Evolutionary conservation across 2,888 invertebrate genomes (phyloP).

Genomic region (Mesochorus sp.): DNA sequence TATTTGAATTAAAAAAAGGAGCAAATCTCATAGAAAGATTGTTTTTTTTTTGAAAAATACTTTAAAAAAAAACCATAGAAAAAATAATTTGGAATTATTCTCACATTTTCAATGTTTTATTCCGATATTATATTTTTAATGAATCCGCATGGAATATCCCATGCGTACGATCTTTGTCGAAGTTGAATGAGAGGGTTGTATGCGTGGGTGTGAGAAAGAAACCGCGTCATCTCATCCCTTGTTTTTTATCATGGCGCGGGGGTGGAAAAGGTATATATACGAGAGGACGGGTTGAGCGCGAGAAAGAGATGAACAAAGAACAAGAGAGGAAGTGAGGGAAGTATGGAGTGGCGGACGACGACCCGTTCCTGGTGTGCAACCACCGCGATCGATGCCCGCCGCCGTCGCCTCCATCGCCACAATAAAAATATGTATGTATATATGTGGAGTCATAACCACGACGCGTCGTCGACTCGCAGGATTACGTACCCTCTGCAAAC

Average conservation of each 20-base stretch:
- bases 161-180: slow-evolving; percentile 29
- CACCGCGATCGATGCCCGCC: slow-evolving; percentile 68
- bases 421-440: too few relatives aligned
- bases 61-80: too few relatives aligned
- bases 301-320: slow-evolving; percentile 36
- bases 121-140: too few relatives aligned
- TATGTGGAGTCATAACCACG: slow-evolving; percentile 25
- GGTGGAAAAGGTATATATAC: slow-evolving; percentile 13
- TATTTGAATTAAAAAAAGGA: too few relatives aligned
- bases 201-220: slow-evolving; percentile 39
- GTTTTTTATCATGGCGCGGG: neutral
- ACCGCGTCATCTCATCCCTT: slow-evolving; percentile 32
- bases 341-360: slow-evolving; percentile 67
- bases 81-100: too few relatives aligned
- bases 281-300: slow-evolving; percentile 1
- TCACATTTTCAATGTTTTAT: too few relatives aligned
- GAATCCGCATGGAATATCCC: too few relatives aligned
- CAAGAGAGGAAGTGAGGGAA: neutral
- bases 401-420: slow-evolving; percentile 47
- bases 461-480: slow-evolving; percentile 38
- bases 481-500: slow-evolving; percentile 26
- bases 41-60: too few relatives aligned
- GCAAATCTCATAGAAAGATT: too few relatives aligned
- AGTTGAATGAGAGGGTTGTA: slow-evolving; percentile 39
- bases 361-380: slow-evolving; percentile 63